phyloP scores from a whole-genome alignment of 2,888 invertebrate species.

The Colostygia pectinataria region DNA sequence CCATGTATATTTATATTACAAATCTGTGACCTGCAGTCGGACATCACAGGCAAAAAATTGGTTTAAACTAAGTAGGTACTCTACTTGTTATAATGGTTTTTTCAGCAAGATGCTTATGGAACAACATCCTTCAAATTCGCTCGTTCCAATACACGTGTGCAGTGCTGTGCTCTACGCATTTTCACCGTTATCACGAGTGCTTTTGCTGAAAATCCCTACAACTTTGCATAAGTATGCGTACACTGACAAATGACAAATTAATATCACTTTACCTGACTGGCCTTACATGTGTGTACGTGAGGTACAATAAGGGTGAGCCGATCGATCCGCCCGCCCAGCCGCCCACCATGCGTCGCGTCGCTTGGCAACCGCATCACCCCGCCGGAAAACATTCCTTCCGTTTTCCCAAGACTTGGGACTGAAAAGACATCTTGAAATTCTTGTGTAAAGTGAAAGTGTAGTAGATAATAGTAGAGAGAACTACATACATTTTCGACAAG shows the following conservation, averaged over 20 bases:
- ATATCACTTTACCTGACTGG: constrained; percentile 24
- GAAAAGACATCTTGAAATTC: neutral
- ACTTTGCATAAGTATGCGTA: constrained; percentile 1
- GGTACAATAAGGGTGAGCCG: constrained; percentile 39
- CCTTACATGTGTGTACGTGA: constrained; percentile 9
- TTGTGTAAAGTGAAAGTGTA: no score
- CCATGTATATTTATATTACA: no score
- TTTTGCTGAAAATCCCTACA: neutral
- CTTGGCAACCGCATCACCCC: constrained; percentile 54
- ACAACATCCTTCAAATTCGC: no score
- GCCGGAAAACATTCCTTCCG: constrained; percentile 42
- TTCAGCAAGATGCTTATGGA: no score
- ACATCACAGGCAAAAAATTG: no score
- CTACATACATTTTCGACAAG: no score
- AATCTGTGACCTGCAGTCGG: no score
- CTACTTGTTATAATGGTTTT: no score
- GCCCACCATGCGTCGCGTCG: constrained; percentile 74
- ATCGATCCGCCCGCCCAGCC: constrained; percentile 86
- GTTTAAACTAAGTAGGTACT: no score
- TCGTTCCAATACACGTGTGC: no score
- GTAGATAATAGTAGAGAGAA: no score
- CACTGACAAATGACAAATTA: constrained; percentile 24
- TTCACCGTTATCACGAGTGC: neutral
- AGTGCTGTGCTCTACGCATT: no score
- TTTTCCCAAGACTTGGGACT: constrained; percentile 21